phyloP scores from a whole-genome alignment of 1,140 invertebrate genomes.

The Musca vetustissima region DNA sequence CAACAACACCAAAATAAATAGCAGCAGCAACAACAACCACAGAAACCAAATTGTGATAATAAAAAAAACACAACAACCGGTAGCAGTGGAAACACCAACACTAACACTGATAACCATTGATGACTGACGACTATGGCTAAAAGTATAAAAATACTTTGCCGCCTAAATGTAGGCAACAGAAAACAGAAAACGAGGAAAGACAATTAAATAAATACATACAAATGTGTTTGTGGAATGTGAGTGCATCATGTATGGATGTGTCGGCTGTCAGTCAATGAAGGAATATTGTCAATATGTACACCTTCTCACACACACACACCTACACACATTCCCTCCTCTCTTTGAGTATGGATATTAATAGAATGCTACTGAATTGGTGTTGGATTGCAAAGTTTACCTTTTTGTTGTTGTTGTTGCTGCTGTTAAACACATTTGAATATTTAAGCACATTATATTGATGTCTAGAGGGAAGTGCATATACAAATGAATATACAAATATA shows the following conservation, averaged over 20 bases:
- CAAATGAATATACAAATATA: neutral
- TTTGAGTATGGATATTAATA: neutral
- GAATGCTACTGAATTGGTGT: neutral
- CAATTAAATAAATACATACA: constrained; percentile 25
- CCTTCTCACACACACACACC: neutral
- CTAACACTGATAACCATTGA: neutral
- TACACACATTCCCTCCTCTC: neutral
- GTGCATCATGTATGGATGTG: too few species aligned
- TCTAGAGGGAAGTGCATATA: neutral
- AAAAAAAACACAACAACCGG: neutral
- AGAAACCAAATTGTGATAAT: constrained; percentile 1
- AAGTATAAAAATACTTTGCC: constrained; percentile 3
- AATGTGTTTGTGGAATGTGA: constrained; percentile 33
- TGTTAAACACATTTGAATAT: constrained; percentile 24
- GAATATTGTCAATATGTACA: too few species aligned
- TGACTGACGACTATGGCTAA: neutral
- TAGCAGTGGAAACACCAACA: neutral
- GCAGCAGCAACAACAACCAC: neutral
- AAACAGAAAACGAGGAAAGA: constrained; percentile 10
- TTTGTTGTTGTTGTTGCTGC: constrained; percentile 24
- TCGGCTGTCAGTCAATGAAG: too few species aligned
- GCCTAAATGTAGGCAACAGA: constrained; percentile 12
- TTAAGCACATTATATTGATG: constrained; percentile 11
- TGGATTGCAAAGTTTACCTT: neutral
- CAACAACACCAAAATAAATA: neutral